phyloP scores from a whole-genome alignment of 2,113 vertebrate species.

The Physeter macrocephalus region DNA sequence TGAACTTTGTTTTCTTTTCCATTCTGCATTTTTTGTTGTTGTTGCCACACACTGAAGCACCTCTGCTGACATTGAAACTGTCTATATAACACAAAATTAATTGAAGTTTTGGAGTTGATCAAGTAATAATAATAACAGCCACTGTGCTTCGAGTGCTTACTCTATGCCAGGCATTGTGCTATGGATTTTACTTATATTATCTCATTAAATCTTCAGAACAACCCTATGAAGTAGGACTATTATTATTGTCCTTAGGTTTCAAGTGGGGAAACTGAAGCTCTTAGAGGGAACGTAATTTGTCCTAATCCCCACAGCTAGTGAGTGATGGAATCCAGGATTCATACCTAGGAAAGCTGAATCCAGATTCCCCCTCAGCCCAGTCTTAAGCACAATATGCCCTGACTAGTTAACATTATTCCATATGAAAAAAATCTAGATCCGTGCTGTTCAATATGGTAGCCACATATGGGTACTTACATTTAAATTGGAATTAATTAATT shows the following conservation, averaged over 20 bases:
- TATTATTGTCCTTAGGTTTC: neutral
- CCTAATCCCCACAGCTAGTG: neutral
- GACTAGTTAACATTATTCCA: neutral
- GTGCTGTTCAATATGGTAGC: neutral
- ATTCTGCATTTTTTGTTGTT: neutral
- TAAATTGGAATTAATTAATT: neutral
- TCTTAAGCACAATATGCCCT: neutral
- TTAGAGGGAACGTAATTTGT: neutral
- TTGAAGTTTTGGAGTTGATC: neutral
- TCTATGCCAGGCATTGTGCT: neutral
- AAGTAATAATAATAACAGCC: neutral
- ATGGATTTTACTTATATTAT: neutral
- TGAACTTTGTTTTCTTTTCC: neutral
- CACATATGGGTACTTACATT: neutral
- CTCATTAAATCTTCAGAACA: neutral
- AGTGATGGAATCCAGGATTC: neutral
- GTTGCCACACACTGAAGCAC: neutral
- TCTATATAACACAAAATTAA: neutral
- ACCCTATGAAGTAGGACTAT: neutral
- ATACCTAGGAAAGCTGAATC: neutral
- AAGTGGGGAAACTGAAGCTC: neutral
- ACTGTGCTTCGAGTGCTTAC: neutral
- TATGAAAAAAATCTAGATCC: neutral
- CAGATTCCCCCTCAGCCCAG: neutral
- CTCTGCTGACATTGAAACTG: neutral